Base-by-base conservation (phyloP, 1,140 invertebrate genomes). In the Antheraea pernyi region DNA sequence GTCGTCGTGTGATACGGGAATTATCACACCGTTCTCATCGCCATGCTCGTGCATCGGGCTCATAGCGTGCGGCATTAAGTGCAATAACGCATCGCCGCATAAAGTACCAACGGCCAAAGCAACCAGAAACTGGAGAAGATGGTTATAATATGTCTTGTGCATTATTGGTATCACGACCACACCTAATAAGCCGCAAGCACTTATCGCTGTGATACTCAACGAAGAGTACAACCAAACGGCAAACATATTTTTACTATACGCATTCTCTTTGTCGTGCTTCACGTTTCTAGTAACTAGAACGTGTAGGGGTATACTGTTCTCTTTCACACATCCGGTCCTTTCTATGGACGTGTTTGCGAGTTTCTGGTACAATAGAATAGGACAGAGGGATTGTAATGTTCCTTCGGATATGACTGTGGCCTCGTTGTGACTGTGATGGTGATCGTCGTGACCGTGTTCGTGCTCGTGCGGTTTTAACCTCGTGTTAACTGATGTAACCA, bases 41-140 rank as follows among this genome's bases (percentile, higher is more conserved):
- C 73, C 73, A 62, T 88, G 84, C 18, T 84, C 91, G 85, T 94
- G 93, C 89, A 94, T 74, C 78, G 83, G 82, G 67, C 88, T 89
- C 91, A 94, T 96, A 75, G 96, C 97, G 92, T 99, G 98, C 63
- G 98, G 98, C 81, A 99, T 93, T 18, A 99, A 94, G 94, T 99
- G 98, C 69, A 99, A 94, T 36, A 99, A 92, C 2, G 98, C 98
- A 93, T 99, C 98, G 7, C 98, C 98, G 58, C 97, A 96, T 63
- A 99, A 93, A 6, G 98, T 98, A 13, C 97, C 98, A 42, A 99
- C 96, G 39, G 98, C 98, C 67, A 99, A 92, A 0, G 98, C 97
- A 6, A 99, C 97, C 68, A 99, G 92, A 89, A 98, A 98, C 87
- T 98, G 98, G 68, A 99, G 93, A 48, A 99, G 91, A 74, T 97